Percentiles rank a stretch among this genome's conserved stretches.
Evolutionary conservation across 2,113 vertebrate species (phyloP).

Genomic region (Podilymbus podiceps): DNA sequence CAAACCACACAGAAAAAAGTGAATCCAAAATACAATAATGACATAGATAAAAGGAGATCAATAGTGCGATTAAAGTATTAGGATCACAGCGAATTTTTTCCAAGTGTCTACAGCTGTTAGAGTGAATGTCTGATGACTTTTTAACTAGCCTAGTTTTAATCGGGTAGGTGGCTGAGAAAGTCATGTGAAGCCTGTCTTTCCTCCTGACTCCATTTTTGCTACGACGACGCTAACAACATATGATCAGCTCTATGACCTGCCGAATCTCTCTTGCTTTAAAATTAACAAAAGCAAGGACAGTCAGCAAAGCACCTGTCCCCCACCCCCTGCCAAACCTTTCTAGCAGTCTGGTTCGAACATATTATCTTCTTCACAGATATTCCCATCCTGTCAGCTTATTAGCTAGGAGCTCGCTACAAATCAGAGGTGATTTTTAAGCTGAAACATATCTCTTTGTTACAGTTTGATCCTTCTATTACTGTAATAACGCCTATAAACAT

Average conservation of each 20-base stretch:
- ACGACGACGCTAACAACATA: not conserved
- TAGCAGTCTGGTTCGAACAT: not conserved
- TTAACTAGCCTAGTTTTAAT: not conserved
- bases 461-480: not conserved
- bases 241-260: not conserved
- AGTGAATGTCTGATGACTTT: not conserved
- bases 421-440: not conserved
- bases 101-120: not conserved
- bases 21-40: not conserved
- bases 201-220: not conserved
- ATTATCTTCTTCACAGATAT: not conserved
- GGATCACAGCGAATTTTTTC: not conserved
- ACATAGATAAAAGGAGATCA: not conserved
- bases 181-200: not conserved
- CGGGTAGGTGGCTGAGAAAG: not conserved
- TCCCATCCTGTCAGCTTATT: not conserved
- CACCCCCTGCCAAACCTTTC: not conserved
- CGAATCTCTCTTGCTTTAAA: not conserved
- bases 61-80: not conserved
- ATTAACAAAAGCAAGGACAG: not conserved
- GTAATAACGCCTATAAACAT: not conserved
- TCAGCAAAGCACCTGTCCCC: not conserved
- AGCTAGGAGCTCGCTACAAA: not conserved
- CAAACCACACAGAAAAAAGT: not conserved
- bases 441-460: not conserved